phyloP scores from a whole-genome alignment of 2,888 invertebrate genomes.

The Deroplatys truncata region DNA sequence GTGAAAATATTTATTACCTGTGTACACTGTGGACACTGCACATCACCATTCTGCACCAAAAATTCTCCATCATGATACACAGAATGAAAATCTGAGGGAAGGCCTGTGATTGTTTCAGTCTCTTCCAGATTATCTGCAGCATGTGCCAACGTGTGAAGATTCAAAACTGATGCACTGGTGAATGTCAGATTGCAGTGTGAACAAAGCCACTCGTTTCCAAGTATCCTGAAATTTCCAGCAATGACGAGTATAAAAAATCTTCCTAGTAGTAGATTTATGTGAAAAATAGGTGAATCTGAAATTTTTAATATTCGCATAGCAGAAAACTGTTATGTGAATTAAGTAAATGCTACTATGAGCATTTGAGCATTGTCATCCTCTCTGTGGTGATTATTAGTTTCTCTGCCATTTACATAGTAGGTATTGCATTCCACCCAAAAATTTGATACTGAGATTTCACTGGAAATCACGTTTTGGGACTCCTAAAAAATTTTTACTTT shows the following conservation, averaged over 20 bases:
- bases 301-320: too few relatives aligned
- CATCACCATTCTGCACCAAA: slow-evolving; percentile 21
- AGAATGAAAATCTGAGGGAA: slow-evolving; percentile 18
- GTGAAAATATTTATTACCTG: slow-evolving; percentile 22
- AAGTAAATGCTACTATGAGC: too few relatives aligned
- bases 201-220: slow-evolving; percentile 43
- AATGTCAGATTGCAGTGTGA: slow-evolving; percentile 43
- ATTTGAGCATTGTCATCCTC: too few relatives aligned
- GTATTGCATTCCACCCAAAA: too few relatives aligned
- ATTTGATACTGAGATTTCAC: too few relatives aligned
- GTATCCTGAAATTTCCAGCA: neutral
- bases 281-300: too few relatives aligned
- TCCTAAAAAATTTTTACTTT: too few relatives aligned
- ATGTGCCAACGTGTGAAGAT: slow-evolving; percentile 51
- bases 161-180: slow-evolving; percentile 47
- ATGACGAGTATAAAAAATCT: neutral
- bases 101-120: slow-evolving; percentile 28
- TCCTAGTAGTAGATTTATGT: too few relatives aligned
- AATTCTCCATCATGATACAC: slow-evolving; percentile 27
- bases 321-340: too few relatives aligned
- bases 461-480: too few relatives aligned
- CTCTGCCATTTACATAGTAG: too few relatives aligned
- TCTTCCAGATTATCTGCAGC: slow-evolving; percentile 41
- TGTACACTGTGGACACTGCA: slow-evolving; percentile 24
- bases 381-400: too few relatives aligned